Base-by-base conservation (phyloP, 2,113 vertebrate genomes). In the Neotoma lepida region DNA sequence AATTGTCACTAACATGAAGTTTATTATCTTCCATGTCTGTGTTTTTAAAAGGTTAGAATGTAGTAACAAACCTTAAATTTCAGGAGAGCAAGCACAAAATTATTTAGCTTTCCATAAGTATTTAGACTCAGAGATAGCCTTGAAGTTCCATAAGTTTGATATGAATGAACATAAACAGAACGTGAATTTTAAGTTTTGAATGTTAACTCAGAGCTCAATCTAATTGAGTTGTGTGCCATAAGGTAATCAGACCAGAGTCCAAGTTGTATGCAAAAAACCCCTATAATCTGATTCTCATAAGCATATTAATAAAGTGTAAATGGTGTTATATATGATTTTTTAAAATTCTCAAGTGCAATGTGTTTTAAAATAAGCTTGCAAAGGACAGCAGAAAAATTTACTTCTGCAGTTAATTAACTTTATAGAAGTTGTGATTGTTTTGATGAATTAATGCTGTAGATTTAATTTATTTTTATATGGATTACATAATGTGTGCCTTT, bases 401-500 rank as follows among this genome's bases (percentile, higher is more conserved):
- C 91, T 98, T 98, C 98, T 98, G 98, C 98, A 97, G 68, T 97
- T 97, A 95, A 96, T 97, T 97, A 98, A 97, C 64, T 96, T 98
- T 97, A 97, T 98, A 98, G 97, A 97, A 93, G 68, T 98, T 97
- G 90, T 97, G 97, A 98, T 98, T 97, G 94, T 98, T 98, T 97
- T 96, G 85, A 91, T 97, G 93, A 98, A 94, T 98, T 97, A 98
- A 98, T 98, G 97, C 88, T 97, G 97, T 98, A 98, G 98, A 98
- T 97, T 97, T 98, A 98, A 98, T 98, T 98, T 98, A 98, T 98
- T 98, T 98, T 98, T 98, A 96, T 97, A 98, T 97, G 96, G 96
- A 98, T 96, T 98, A 73, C 91, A 86, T 98, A 98, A 99, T 98
- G 98, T 98, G 99, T 99, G 99, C 99, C 99, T 99, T 98, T 98